These are phyloP conservation scores for Eumerus sabulonum DNA, from an alignment of 2,888 invertebrate species.

Conservation along the genomic window DNA sequence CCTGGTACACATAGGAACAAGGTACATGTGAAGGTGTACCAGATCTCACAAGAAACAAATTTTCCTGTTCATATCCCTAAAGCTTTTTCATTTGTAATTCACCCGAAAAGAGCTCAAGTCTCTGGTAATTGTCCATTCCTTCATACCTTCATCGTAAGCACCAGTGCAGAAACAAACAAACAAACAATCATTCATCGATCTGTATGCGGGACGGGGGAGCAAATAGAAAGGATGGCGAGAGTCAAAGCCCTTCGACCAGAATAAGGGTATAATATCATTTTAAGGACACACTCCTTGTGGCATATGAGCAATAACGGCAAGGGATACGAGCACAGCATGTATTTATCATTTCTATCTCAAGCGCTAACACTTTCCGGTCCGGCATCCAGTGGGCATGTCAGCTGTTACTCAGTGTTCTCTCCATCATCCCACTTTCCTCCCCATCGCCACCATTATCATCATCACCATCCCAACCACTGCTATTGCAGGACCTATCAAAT, in stretches of 20 bases:
- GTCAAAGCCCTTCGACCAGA: conserved; percentile 10
- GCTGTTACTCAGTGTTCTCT: conserved; percentile 1
- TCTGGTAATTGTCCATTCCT: conserved; percentile 25
- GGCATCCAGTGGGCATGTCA: conserved; percentile 28
- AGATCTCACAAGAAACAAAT: conserved; percentile 27
- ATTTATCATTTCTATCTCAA: conserved; percentile 24
- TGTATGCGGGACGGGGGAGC: too few relatives aligned
- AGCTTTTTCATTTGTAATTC: conserved; percentile 42
- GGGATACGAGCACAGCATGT: conserved; percentile 7
- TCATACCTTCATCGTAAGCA: not conserved
- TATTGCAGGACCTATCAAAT: conserved; percentile 47
- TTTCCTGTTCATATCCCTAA: conserved; percentile 38
- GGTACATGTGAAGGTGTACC: not conserved
- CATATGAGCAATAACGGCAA: conserved; percentile 9
- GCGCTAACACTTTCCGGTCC: conserved; percentile 17
- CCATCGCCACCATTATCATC: conserved; percentile 12
- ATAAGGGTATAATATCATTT: conserved; percentile 47
- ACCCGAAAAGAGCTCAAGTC: conserved; percentile 7
- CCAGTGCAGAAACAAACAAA: conserved; percentile 9
- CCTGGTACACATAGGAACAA: too few relatives aligned
- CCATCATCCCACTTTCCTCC: not conserved
- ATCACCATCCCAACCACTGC: conserved; percentile 31
- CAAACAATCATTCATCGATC: conserved; percentile 27
- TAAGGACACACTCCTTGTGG: conserved; percentile 34
- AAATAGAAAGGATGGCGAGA: too few relatives aligned